Evolutionary conservation across 2,797 vertebrate species (phyloP), one percentile per base, ranked within the genome.

Genomic region (Hirundo rustica): DNA sequence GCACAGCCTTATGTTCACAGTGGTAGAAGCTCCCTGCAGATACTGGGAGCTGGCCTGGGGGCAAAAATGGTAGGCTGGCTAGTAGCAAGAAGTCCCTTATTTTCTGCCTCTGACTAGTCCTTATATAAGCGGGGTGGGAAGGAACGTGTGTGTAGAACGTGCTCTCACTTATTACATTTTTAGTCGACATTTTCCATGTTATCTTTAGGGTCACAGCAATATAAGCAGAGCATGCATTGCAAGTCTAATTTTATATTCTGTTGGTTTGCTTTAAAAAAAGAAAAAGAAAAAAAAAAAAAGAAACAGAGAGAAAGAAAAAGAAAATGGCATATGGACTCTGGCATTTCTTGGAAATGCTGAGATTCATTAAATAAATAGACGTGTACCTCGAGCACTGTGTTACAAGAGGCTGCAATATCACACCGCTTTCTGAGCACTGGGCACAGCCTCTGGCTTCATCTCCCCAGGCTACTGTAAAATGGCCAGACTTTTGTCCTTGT

Each of bases 301-400:
- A 55, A 21, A 32, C 7, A 13, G 11, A 54, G 16, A 79, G 54
- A 62, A 62, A 75, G 88, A 62, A 16, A 79, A 91, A 88, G 89
- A 16, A 75, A 88, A 84, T 18, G 13, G 40, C 47, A 75, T 68
- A 89, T 53, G 83, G 65, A 61, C 68, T 80, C 54, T 80, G 61
- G 81, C 73, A 85, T 65, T 65, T 89, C 66, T 87, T 88, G 87
- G 55, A 92, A 92, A 85, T 64, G 73, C 55, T 92, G 47, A 38
- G 55, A 84, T 75, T 92, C 44, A 40, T 80, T 85, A 93, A 80
- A 85, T 57, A 65, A 85, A 74, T 55, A 94, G 74, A 70, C 26
- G 45, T 44, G 12, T 78, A 83, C 74, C 51, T 71, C 45, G 9
- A 85, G n/a, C 70, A 66, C 23, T 75, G 58, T 70, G n/a, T 30